Conservation (phyloP, 2,113 vertebrate species). For the Prunella himalayana region DNA sequence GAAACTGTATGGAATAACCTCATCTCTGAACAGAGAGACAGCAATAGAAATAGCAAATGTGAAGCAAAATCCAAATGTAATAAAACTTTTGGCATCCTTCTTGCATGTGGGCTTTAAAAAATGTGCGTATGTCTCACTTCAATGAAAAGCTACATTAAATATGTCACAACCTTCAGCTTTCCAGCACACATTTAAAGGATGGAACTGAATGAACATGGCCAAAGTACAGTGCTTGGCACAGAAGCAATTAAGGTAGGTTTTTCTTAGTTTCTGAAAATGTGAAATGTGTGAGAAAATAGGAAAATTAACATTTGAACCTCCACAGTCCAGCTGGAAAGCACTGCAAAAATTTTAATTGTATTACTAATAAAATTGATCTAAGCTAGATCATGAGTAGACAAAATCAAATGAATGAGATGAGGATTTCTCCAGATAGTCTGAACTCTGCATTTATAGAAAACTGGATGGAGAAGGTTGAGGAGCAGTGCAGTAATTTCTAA, state of each 20-base stretch:
- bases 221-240: background rate
- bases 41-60: background rate
- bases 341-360: background rate
- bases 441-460: conserved; percentile 8
- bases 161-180: background rate
- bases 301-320: background rate
- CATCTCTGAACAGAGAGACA: background rate
- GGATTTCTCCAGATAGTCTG: conserved; percentile 16
- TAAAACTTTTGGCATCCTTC: background rate
- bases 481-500: conserved; percentile 29
- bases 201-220: background rate
- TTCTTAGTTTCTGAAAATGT: background rate
- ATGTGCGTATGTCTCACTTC: background rate
- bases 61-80: background rate
- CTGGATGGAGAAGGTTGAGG: background rate
- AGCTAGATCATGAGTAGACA: background rate
- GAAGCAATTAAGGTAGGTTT: background rate
- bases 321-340: background rate
- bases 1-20: background rate
- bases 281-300: conserved; percentile 1
- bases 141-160: background rate
- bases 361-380: conserved; percentile 54
- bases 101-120: background rate
- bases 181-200: background rate
- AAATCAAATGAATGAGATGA: conserved; percentile 47